Conservation (phyloP, 2,113 vertebrate species). For the Chamaea fasciata region DNA sequence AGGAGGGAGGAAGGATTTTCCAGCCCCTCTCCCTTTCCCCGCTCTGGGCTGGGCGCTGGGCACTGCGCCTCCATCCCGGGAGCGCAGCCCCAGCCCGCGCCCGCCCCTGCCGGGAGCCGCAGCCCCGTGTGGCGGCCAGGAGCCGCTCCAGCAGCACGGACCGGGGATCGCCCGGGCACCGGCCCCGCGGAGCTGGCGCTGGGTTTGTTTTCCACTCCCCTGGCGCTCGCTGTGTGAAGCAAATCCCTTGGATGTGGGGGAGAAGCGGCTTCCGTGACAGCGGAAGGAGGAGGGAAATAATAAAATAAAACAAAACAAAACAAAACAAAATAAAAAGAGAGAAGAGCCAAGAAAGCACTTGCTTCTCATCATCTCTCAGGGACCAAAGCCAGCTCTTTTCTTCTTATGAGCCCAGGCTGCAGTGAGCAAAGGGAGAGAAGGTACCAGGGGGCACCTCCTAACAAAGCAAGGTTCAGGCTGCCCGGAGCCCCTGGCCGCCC, state of each 20-base stretch:
- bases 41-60: background rate
- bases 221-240: background rate
- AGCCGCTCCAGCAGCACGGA: background rate
- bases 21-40: background rate
- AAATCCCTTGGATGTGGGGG: background rate
- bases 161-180: background rate
- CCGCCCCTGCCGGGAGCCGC: no score
- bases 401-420: background rate
- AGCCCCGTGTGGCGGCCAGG: background rate
- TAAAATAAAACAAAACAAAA: background rate
- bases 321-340: background rate
- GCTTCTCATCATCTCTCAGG: conserved; percentile 26
- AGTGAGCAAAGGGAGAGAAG: background rate
- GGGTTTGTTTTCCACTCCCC: background rate
- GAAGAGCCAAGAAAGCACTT: conserved; percentile 38
- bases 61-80: background rate
- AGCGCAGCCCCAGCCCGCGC: background rate
- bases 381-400: conserved; percentile 4
- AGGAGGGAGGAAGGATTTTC: background rate
- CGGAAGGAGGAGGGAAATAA: background rate
- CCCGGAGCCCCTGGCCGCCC: background rate
- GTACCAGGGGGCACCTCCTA: background rate
- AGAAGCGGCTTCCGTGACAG: conserved; percentile 35
- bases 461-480: background rate
- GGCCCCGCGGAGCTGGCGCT: background rate